A percentile compares a stretch with the other conserved stretches of the same genome.
These are phyloP conservation scores for Caenorhabditis drosophilae DNA, from an alignment of 2,888 invertebrate genomes.

Conservation along the genomic window DNA sequence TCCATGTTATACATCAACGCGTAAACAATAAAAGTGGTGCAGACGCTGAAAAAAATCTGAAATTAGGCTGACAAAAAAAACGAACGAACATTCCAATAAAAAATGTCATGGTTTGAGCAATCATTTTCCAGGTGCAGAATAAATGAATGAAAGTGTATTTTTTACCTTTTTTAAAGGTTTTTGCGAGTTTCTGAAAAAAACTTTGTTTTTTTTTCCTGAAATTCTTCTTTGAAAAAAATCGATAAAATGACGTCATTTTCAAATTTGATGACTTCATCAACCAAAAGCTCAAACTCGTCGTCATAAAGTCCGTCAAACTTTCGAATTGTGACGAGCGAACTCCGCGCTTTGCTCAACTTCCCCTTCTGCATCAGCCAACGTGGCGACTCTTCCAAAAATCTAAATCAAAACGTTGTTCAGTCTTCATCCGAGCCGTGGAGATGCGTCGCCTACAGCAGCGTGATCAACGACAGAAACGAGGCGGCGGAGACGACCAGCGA, in stretches of 20 bases:
- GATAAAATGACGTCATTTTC: no score
- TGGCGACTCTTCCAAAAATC: constrained; percentile 34
- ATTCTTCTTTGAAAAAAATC: no score
- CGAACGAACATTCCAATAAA: constrained; percentile 35
- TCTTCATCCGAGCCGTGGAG: no score
- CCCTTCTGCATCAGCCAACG: constrained; percentile 40
- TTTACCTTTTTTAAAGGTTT: constrained; percentile 20
- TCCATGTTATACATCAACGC: constrained; percentile 44
- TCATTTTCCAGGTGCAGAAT: constrained; percentile 45
- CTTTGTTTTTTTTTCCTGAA: no score
- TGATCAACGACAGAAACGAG: constrained; percentile 16
- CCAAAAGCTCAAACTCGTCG: constrained; percentile 15
- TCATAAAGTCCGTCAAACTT: constrained; percentile 24
- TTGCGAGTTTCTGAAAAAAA: constrained; percentile 16
- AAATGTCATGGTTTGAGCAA: constrained; percentile 35
- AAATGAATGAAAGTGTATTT: constrained; percentile 41
- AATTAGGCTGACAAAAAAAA: not conserved
- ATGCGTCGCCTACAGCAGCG: constrained; percentile 20
- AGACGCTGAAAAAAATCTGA: constrained; percentile 14
- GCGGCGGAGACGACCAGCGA: constrained; percentile 18
- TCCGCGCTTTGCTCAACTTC: constrained; percentile 19
- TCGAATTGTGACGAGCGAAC: constrained; percentile 19
- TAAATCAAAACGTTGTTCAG: no score
- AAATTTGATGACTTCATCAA: constrained; percentile 17
- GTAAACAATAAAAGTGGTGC: constrained; percentile 36